Evolutionary conservation across 2,797 vertebrate species (phyloP), one percentile per base, ranked within the genome.

Genomic region (Zenarchopterus dispar): DNA sequence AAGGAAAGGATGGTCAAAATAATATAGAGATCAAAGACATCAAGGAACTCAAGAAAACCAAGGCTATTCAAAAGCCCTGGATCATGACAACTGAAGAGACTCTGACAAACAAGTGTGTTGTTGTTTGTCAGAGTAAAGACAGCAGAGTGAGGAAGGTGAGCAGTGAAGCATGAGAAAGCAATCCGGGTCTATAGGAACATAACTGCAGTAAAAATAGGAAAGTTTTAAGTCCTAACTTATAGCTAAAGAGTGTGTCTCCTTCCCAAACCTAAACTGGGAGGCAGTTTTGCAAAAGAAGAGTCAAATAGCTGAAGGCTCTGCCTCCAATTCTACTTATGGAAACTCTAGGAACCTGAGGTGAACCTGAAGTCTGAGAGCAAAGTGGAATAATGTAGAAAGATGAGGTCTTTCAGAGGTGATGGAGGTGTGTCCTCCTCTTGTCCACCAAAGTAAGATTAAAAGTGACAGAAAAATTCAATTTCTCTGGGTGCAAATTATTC

Each of bases 381-480:
- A 47, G 19, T 47, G 45, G 21, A 19, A 23, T 13, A 21, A 47
- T 23, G 15, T 15, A 10, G 45, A 47, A 13, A 6, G 11, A 15
- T 15, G 45, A 13, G 11, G 45, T 22, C 18, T 17, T 18, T 45
- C 4, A 9, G 18, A 10, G 9, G 5, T 13, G 19, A 46, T 22
- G 45, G 13, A 22, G 22, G 11, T 13, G 19, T 22, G 45, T 19
- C 45, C 21, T 47, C 28, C 28, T 23, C 11, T 60, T 16, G 11
- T 0, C 1, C 3, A 3, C 23, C 18, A 42, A 52, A 56, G 19
- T 23, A 15, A 36, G 41, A 71, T 73, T 42, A 44, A 19, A 76
- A 56, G 47, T 66, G 56, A 67, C 52, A 61, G 31, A 64, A n/a
- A 51, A 23, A 63, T 70, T 73, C 69, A 70, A 26, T 39, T 54